These are phyloP conservation scores for Myotis planiceps DNA, from an alignment of 2,797 vertebrate species.

Conservation along the genomic window DNA sequence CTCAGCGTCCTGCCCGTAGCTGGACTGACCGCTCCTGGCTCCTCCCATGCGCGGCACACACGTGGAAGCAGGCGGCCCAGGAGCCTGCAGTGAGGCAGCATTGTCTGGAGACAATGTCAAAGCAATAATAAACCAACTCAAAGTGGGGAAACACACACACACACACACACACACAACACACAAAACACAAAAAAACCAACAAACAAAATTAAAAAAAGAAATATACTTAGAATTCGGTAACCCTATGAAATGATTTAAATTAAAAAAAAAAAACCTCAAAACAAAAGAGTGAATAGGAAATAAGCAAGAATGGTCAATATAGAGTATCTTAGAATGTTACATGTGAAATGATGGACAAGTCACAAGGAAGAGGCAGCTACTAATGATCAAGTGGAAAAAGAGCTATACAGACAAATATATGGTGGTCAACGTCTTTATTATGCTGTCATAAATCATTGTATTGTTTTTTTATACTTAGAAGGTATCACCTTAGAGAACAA, in stretches of 20 bases:
- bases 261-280: not conserved
- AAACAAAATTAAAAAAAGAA: not conserved
- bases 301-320: not conserved
- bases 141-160: no score
- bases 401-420: constrained; percentile 5
- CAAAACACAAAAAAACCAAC: no score
- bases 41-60: no score
- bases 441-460: not conserved
- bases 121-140: no score
- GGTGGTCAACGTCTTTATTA: constrained; percentile 62
- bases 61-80: no score
- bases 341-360: not conserved
- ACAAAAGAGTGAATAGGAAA: not conserved
- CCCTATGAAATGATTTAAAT: not conserved
- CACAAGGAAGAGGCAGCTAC: constrained; percentile 58
- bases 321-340: not conserved
- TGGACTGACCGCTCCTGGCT: no score
- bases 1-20: no score
- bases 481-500: constrained; percentile 63
- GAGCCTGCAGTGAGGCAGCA: no score
- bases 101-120: no score
- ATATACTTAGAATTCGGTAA: not conserved
- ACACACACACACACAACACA: no score
- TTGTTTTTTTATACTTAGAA: constrained; percentile 71
- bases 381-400: constrained; percentile 59